Evolutionary conservation across 2,797 vertebrate species (phyloP).

Genomic region (Scleropages formosus): DNA sequence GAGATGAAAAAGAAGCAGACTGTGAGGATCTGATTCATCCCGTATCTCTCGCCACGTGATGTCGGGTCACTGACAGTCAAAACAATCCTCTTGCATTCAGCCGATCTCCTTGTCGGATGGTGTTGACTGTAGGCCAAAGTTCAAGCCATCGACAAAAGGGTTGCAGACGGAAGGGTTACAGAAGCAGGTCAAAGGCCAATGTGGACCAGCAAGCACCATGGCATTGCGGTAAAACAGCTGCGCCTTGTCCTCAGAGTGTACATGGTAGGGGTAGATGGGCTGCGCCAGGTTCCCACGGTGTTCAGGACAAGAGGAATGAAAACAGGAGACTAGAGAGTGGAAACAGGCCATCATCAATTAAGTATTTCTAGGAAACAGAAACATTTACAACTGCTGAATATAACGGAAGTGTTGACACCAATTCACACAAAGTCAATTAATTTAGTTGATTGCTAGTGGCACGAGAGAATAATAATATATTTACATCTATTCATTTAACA

Average conservation of each 20-base stretch:
- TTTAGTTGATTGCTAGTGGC: too few relatives aligned
- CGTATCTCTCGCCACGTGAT: background rate
- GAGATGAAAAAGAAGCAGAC: background rate
- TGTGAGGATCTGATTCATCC: conserved; percentile 6
- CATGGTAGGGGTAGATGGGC: background rate
- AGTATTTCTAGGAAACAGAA: conserved; percentile 1
- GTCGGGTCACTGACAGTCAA: background rate
- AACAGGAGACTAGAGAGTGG: background rate
- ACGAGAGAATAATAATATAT: too few relatives aligned
- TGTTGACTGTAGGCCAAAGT: background rate
- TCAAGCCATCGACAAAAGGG: background rate
- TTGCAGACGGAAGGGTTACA: background rate
- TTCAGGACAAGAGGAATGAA: conserved; percentile 14
- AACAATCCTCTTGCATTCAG: background rate
- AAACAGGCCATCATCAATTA: too few relatives aligned
- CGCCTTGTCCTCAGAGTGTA: background rate
- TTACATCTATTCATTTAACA: too few relatives aligned
- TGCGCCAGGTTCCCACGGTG: conserved; percentile 7
- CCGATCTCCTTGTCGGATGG: background rate
- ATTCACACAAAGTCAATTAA: too few relatives aligned
- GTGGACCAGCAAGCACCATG: background rate
- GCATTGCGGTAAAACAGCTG: background rate
- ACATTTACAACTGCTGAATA: too few relatives aligned
- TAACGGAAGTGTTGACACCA: too few relatives aligned
- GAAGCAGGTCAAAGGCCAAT: too few relatives aligned